Evolutionary conservation across 2,113 vertebrate species (phyloP).

Genomic region (Mustelus asterias): DNA sequence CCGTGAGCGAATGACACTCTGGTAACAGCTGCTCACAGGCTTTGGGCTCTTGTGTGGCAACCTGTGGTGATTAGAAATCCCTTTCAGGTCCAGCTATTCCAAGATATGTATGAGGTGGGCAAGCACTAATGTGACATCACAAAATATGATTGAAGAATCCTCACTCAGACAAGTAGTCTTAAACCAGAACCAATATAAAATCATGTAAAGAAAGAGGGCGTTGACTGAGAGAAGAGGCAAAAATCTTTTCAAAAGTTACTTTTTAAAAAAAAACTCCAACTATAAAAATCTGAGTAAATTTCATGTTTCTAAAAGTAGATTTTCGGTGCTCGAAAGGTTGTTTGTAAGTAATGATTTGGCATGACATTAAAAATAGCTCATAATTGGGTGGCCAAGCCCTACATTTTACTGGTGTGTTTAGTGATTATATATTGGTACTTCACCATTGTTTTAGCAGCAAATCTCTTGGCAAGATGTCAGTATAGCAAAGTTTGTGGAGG

Average conservation of each 20-base stretch:
- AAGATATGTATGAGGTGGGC: background rate
- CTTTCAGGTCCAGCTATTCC: background rate
- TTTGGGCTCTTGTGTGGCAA: background rate
- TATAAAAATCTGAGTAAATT: too few species aligned
- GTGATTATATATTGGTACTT: background rate
- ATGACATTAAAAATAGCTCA: background rate
- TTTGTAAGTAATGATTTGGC: background rate
- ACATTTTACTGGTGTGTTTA: background rate
- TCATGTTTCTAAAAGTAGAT: background rate
- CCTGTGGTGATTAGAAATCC: background rate
- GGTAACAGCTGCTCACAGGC: background rate
- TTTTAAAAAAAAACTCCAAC: too few species aligned
- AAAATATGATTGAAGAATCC: too few species aligned
- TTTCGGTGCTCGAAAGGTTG: background rate
- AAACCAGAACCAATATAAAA: background rate
- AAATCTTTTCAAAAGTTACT: too few species aligned
- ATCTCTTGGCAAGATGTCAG: too few species aligned
- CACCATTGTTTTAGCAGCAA: too few species aligned
- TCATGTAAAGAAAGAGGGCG: background rate
- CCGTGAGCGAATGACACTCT: background rate
- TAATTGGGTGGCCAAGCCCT: background rate
- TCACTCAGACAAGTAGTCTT: background rate
- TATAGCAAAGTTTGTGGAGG: background rate
- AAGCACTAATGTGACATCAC: background rate
- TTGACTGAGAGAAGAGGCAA: too few species aligned